Evolutionary conservation across 92 coral and sea anemone genomes (phyloP), one percentile per base, ranked within the genome.

Genomic region (Epizoanthus rinbou): DNA sequence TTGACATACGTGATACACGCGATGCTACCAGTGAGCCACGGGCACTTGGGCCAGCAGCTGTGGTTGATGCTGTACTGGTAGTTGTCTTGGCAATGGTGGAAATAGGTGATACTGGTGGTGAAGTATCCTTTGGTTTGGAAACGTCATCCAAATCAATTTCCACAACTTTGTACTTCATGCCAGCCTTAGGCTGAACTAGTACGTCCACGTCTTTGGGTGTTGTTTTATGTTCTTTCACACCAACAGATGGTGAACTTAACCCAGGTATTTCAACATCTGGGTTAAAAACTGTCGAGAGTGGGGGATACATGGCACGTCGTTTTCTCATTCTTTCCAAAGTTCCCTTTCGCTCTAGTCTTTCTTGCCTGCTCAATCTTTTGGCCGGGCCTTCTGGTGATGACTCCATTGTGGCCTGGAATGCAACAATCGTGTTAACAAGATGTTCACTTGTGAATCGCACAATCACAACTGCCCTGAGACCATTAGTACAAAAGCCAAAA

Each of bases 221-320:
- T 74, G 76, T 68, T 15, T 74, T 47, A 84, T 19, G 66, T 75
- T 56, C 59, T n/a, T 71, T 47, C 54, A 22, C 76, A 4, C 50
- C 71, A 19, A 13, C 81, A 31, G 71, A 16, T 60, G 59, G 59
- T 0, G 45, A 17, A 22, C 64, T 41, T 6, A 78, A 41, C 7
- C 83, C 88, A 8, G 64, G 66, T 73, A 60, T 76, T 57, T 88
- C 88, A 62, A 84, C 94, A 2, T 93, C 97, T 10, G 91, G 88
- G 69, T 93, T 86, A 47, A 96, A 91, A 43, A 91, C 87, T 78
- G 84, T 87, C 13, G 99, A 96, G 33, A 93, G 80, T n/a, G 98
- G 98, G 1, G 99, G 99, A 79, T 96, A 96, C 98, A 91, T 96
- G 60, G 99, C 99, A 14, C 99, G 81, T 21, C 98, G 88, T 41